Conservation (phyloP, 1,140 invertebrate genomes). For the Caenorhabditis latens region DNA sequence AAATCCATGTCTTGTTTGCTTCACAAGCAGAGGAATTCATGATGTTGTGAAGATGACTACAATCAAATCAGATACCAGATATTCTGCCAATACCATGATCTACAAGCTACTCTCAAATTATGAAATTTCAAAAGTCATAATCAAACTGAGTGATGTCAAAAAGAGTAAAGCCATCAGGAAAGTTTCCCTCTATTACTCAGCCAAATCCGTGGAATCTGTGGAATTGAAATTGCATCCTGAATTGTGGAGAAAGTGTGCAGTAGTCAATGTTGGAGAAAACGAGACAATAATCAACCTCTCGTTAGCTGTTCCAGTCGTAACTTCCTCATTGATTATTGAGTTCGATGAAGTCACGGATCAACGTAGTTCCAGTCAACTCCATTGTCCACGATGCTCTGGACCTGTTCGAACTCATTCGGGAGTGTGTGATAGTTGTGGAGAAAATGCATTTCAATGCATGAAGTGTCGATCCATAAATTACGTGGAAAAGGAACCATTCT, state of each 20-base stretch:
- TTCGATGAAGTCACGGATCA: constrained; percentile 97
- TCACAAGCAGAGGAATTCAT: constrained; percentile 27
- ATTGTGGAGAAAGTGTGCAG: constrained; percentile 38
- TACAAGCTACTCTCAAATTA: constrained; percentile 94
- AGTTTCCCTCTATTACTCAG: constrained; percentile 80
- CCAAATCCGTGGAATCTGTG: constrained; percentile 19
- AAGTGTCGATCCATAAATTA: constrained; percentile 98
- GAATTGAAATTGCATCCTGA: constrained; percentile 33
- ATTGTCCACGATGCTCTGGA: constrained; percentile 83
- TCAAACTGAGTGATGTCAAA: constrained; percentile 94
- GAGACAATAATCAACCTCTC: constrained; percentile 28
- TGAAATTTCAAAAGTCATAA: constrained; percentile 91
- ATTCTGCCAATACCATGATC: constrained; percentile 96
- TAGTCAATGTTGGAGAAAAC: not conserved
- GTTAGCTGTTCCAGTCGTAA: constrained; percentile 93
- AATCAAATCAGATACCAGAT: constrained; percentile 95
- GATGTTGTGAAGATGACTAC: constrained; percentile 86
- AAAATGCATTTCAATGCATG: constrained; percentile 98
- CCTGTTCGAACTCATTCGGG: constrained; percentile 91
- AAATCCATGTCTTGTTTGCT: constrained; percentile 80
- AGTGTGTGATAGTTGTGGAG: constrained; percentile 95
- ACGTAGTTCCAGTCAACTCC: constrained; percentile 84
- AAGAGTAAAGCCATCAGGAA: constrained; percentile 96
- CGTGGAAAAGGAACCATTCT: constrained; percentile 97
- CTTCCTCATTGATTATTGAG: constrained; percentile 98